Conservation (phyloP, 1,140 invertebrate genomes). For the Lysiphlebus fabarum region DNA sequence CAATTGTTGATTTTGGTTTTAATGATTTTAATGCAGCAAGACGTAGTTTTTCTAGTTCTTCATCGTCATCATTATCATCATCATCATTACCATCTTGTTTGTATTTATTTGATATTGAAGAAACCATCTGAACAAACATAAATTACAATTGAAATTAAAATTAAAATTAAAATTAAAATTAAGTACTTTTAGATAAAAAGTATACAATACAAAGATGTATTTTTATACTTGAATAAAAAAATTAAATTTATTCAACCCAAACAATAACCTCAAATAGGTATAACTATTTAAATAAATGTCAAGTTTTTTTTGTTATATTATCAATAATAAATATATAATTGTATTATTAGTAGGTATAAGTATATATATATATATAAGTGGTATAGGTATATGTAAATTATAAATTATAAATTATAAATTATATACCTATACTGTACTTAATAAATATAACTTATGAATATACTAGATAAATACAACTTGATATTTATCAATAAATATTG, state of each 20-base stretch:
- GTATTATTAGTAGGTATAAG: no score
- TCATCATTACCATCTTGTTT: conserved; percentile 41
- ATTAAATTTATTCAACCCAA: neutral
- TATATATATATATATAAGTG: no score
- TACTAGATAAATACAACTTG: neutral
- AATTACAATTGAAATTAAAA: no score
- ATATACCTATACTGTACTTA: no score
- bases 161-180: conserved; percentile 3
- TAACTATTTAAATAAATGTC: neutral
- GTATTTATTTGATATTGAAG: conserved; percentile 30
- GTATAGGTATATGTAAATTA: no score
- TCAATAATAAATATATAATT: no score
- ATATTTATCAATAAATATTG: neutral
- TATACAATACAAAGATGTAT: neutral
- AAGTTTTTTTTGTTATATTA: no score
- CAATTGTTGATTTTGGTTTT: conserved; percentile 29
- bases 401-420: no score
- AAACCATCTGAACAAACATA: conserved; percentile 29
- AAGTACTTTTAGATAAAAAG: neutral
- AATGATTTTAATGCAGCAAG: conserved; percentile 48
- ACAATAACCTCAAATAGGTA: neutral
- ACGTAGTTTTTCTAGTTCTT: conserved; percentile 49
- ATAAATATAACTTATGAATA: no score
- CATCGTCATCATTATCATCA: conserved; percentile 49
- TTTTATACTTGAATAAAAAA: neutral